Evolutionary conservation across 2,113 vertebrate species (phyloP).

Genomic region (Ovis aries): ARS-UI_Ramb_v3.0 NC_056063.1:15712501-15713000

Average conservation of each 20-base stretch:
- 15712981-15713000: not conserved
- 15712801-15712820: not conserved
- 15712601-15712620: constrained; percentile 13
- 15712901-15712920: not conserved
- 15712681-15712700: not conserved
- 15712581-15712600: not conserved
- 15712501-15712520: not conserved
- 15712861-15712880: constrained; percentile 35
- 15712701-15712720: not conserved
- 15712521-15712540: not conserved
- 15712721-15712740: not conserved
- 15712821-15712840: not conserved
- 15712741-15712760: not conserved
- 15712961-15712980: constrained; percentile 5
- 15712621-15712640: not conserved
- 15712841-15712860: not conserved
- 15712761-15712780: not conserved
- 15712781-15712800: not conserved
- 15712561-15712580: not conserved
- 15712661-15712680: not conserved
- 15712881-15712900: not conserved
- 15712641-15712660: not conserved
- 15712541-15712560: not conserved
- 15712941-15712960: not conserved
- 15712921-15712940: not conserved